A percentile compares a stretch with the other conserved stretches of the same genome.
Conservation (phyloP, 2,888 invertebrate species). For the Geophilus truncorum region DNA sequence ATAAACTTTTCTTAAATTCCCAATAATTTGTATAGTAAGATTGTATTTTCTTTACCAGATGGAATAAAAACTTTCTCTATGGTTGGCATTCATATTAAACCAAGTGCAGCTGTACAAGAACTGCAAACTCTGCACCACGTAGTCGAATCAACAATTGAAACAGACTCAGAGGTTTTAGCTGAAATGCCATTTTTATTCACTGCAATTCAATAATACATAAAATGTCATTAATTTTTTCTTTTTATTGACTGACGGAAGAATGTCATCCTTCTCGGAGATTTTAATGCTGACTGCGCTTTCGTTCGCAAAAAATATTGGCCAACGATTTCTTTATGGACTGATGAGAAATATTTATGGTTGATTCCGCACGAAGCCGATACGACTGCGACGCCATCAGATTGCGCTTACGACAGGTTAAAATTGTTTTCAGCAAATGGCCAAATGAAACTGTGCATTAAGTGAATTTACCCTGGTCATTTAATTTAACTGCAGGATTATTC, state of each 20-base stretch:
- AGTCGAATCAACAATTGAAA: neutral
- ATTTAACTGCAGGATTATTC: neutral
- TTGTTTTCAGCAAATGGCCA: too few relatives aligned
- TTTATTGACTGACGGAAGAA: neutral
- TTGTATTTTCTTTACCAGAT: neutral
- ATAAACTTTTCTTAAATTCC: neutral
- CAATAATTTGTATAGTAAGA: too few relatives aligned
- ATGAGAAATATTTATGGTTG: constrained; percentile 25
- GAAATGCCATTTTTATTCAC: neutral
- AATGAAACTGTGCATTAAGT: too few relatives aligned
- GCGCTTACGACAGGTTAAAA: constrained; percentile 34
- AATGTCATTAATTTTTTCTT: neutral
- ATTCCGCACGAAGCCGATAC: constrained; percentile 22
- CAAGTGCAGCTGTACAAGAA: constrained; percentile 12
- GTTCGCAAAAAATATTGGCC: constrained; percentile 31
- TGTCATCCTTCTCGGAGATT: constrained; percentile 30
- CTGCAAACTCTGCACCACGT: constrained; percentile 12
- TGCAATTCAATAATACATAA: neutral
- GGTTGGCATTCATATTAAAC: constrained; percentile 28
- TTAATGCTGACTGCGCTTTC: constrained; percentile 33
- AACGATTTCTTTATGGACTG: constrained; percentile 30
- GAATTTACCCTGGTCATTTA: neutral
- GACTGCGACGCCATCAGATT: neutral
- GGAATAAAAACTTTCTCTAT: neutral
- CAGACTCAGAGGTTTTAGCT: neutral